These are phyloP conservation scores for Torymus auratus DNA, from an alignment of 2,888 invertebrate species.

Conservation along the genomic window DNA sequence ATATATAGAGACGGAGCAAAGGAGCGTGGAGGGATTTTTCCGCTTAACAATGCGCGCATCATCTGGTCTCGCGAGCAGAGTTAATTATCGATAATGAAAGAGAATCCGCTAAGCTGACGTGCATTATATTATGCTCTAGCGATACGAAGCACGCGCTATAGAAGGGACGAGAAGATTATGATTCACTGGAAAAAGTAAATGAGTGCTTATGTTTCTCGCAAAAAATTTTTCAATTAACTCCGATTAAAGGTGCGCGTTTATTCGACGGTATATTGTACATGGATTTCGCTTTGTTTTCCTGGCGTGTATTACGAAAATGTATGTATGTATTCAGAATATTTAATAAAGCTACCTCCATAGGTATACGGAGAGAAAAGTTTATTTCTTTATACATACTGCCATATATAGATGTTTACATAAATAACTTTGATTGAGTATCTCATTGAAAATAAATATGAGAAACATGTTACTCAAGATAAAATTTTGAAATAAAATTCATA, in stretches of 20 bases:
- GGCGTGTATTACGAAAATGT: not conserved
- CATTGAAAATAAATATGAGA: no score
- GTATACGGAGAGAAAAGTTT: no score
- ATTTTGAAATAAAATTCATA: no score
- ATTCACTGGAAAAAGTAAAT: constrained; percentile 41
- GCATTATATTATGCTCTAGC: constrained; percentile 36
- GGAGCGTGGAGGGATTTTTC: constrained; percentile 14
- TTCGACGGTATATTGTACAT: not conserved
- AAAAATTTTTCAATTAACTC: constrained; percentile 50
- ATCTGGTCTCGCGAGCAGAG: constrained; percentile 22
- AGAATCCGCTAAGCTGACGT: constrained; percentile 46
- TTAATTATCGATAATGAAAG: constrained; percentile 59
- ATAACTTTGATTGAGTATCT: no score
- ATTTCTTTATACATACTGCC: no score
- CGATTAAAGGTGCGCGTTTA: constrained; percentile 15
- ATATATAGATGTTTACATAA: no score
- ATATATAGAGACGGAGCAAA: constrained; percentile 14
- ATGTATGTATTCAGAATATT: not conserved
- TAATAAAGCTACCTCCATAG: no score
- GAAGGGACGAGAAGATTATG: constrained; percentile 36
- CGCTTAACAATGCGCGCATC: constrained; percentile 20
- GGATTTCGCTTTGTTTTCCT: constrained; percentile 17
- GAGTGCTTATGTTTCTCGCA: constrained; percentile 36
- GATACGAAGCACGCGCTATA: constrained; percentile 16
- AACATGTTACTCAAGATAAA: no score